Conservation (phyloP, 2,797 vertebrate species). For the Alfaro cultratus region DNA sequence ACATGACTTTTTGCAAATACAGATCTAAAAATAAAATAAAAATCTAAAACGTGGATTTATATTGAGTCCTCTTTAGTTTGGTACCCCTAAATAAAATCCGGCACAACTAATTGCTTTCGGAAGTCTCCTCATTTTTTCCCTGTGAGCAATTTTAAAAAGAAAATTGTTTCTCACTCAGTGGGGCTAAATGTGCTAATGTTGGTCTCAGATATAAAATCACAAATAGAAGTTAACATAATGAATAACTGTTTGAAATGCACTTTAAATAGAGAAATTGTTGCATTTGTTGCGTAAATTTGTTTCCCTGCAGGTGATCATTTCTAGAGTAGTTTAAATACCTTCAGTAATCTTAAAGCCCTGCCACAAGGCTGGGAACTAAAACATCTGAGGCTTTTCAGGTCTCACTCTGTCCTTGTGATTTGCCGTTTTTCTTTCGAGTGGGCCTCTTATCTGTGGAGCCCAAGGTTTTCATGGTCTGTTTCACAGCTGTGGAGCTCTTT, state of each 20-base stretch:
- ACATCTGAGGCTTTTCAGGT: neutral
- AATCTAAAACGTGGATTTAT: neutral
- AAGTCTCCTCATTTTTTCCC: neutral
- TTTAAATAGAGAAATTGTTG: neutral
- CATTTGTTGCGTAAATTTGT: neutral
- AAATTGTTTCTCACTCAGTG: neutral
- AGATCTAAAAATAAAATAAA: neutral
- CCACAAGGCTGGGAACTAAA: neutral
- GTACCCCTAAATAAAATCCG: neutral
- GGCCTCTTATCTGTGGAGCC: constrained; percentile 5
- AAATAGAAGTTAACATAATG: neutral
- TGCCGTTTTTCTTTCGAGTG: neutral
- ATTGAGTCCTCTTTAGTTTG: neutral
- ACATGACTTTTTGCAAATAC: neutral
- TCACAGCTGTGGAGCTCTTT: constrained; percentile 5
- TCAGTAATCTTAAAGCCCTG: neutral
- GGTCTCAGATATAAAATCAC: neutral
- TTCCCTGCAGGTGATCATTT: neutral
- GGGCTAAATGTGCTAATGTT: neutral
- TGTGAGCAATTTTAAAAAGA: neutral
- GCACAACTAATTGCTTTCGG: neutral
- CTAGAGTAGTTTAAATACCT: neutral
- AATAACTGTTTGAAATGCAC: neutral
- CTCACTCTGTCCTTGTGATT: constrained; percentile 1
- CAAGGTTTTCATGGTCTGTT: neutral